These are phyloP conservation scores for Aurelia sp. DNA, from an alignment of 30 jellyfish, hydroid and myxozoan species.

Conservation along the genomic window DNA sequence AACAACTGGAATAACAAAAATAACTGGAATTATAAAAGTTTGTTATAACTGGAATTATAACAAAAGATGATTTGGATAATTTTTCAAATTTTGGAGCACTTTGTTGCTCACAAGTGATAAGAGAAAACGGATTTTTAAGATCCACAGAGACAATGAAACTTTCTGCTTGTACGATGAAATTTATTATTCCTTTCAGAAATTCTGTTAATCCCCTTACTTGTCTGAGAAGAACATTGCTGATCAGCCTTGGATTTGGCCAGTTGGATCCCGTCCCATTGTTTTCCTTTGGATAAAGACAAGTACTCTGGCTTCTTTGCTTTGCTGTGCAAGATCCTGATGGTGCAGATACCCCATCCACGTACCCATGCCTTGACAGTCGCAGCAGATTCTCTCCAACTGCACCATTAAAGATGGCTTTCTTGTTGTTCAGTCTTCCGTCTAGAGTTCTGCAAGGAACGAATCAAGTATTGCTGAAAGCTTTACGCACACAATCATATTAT, in stretches of 20 bases:
- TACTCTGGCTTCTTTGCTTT: background rate
- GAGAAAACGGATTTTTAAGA: too few relatives aligned
- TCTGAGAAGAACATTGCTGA: slow-evolving; percentile 30
- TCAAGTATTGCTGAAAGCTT: too few relatives aligned
- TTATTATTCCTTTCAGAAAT: too few relatives aligned
- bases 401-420: slow-evolving; percentile 8
- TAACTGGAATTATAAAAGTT: too few relatives aligned
- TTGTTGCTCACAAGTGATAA: too few relatives aligned
- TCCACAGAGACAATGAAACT: too few relatives aligned
- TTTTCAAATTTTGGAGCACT: too few relatives aligned
- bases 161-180: too few relatives aligned
- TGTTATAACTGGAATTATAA: too few relatives aligned
- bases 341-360: slow-evolving; percentile 26
- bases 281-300: slow-evolving; percentile 45
- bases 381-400: slow-evolving; percentile 18
- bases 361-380: slow-evolving; percentile 42
- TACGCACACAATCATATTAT: too few relatives aligned
- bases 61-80: too few relatives aligned
- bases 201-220: background rate
- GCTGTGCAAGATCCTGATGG: slow-evolving; percentile 47
- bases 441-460: slow-evolving; percentile 8
- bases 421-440: slow-evolving; percentile 39
- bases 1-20: too few relatives aligned
- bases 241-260: slow-evolving; percentile 34
- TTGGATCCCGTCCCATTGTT: slow-evolving; percentile 49